phyloP scores from a whole-genome alignment of 1,140 invertebrate species.

The Mylabris phalerata region DNA sequence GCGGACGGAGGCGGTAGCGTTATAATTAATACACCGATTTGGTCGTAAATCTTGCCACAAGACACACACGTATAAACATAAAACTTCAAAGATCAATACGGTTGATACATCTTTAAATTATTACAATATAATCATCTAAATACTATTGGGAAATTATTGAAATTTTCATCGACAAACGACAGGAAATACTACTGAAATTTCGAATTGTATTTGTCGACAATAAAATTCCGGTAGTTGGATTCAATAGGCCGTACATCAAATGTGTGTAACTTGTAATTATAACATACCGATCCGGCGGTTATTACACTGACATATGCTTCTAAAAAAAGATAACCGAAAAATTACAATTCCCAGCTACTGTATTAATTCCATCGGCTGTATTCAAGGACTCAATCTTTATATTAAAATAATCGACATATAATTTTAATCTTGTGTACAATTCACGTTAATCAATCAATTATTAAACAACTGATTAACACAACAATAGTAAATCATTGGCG shows the following conservation, averaged over 20 bases:
- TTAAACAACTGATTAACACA: no score
- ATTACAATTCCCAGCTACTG: background rate
- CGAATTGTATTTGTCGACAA: no score
- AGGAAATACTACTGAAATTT: no score
- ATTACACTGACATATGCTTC: background rate
- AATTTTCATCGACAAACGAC: slow-evolving; percentile 13
- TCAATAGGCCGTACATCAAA: slow-evolving; percentile 32
- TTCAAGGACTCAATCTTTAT: background rate
- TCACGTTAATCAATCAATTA: no score
- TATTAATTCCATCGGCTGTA: background rate
- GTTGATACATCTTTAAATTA: background rate
- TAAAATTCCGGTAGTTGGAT: slow-evolving; percentile 32
- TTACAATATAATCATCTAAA: background rate
- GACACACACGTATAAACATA: background rate
- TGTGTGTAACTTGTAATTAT: slow-evolving; percentile 27
- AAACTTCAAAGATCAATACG: background rate
- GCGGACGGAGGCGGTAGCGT: background rate
- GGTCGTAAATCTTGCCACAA: slow-evolving; percentile 1
- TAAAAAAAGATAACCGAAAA: background rate
- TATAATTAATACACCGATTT: slow-evolving; percentile 2
- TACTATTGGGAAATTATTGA: slow-evolving; percentile 10
- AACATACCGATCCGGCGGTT: slow-evolving; percentile 20
- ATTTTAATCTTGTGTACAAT: no score
- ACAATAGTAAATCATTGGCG: no score
- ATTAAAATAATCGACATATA: slow-evolving; percentile 15